Base-by-base conservation (phyloP, 2,888 invertebrate species). In the Trissoscelio sp. region DNA sequence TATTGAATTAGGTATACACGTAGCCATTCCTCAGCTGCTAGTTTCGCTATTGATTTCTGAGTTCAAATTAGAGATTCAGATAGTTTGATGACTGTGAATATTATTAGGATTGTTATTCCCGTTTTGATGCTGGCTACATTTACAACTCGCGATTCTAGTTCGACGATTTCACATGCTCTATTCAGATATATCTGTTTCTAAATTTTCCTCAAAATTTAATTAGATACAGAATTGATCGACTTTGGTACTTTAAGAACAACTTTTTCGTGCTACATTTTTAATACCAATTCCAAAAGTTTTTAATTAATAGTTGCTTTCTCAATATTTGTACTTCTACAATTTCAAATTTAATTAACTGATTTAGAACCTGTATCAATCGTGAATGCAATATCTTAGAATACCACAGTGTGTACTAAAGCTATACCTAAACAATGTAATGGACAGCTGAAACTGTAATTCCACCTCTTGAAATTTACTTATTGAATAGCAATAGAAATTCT, bases 1-100 rank as follows among this genome's bases (percentile, higher is more conserved):
- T 39, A 14, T 12, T n/a, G 14, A 39, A 39, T 39, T 39, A 39
- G 39, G 14, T 14, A 14, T 39, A 39, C 39, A 39, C 9, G 12
- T 48, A 42, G 34, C 24, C 39, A 9, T 39, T 58, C 14, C 39
- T 58, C 42, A 39, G 42, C 34, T 34, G 9, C 24, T 14, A 39
- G 22, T 22, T 58, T 39, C 58, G 39, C 6, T 58, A 58, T 58
- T 58, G 58, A 58, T 58, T 58, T 58, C 42, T 39, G 39, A 58
- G 24, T 42, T 18, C 22, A 42, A 42, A 42, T 58, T 58, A 58
- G 58, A 12, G 22, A 58, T 24, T 58, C 39, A 22, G 22, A 58
- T 57, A 37, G 39, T 58, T 58, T 58, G 39, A 58, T 58, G 42
- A 12, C 42, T 39, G 37, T 37, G 42, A 39, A 42, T 58, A 58